Evolutionary conservation across 2,113 vertebrate genomes (phyloP).

Genomic region (Percopsis transmontana): DNA sequence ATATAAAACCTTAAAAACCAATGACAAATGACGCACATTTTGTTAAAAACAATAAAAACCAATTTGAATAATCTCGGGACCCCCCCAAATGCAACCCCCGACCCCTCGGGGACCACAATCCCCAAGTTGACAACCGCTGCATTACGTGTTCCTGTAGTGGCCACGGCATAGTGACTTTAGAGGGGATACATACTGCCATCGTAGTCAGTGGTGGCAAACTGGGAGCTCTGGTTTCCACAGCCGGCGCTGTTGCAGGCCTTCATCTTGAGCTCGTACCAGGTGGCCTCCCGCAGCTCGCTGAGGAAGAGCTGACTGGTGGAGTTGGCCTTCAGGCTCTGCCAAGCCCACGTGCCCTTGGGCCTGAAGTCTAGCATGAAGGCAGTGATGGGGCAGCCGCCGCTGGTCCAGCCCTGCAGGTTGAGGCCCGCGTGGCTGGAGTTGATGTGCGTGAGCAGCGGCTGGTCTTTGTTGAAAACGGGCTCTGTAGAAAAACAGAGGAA

Average conservation of each 20-base stretch:
- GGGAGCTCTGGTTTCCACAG: conserved; percentile 91
- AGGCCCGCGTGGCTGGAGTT: conserved; percentile 95
- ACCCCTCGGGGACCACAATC: too few species aligned
- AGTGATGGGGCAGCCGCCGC: conserved; percentile 94
- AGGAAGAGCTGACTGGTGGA: conserved; percentile 91
- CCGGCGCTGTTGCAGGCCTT: conserved; percentile 96
- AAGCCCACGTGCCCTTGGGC: conserved; percentile 94
- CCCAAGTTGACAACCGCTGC: background rate
- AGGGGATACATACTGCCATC: conserved; percentile 88
- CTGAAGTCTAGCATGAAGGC: conserved; percentile 92
- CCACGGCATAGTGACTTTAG: background rate
- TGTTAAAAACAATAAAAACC: too few species aligned
- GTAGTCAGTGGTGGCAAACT: conserved; percentile 96
- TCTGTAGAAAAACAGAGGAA: conserved; percentile 71
- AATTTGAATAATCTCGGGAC: too few species aligned
- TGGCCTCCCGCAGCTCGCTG: conserved; percentile 92
- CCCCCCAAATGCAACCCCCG: too few species aligned
- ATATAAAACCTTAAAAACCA: too few species aligned
- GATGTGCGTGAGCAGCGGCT: conserved; percentile 96
- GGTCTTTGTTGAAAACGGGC: conserved; percentile 97
- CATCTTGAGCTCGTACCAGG: conserved; percentile 98
- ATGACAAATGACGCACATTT: too few species aligned
- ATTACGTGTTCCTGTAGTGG: background rate
- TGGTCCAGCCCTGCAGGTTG: conserved; percentile 97
- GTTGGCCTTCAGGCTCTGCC: conserved; percentile 93